These are phyloP conservation scores for Trichoplusia ni DNA, from an alignment of 1,140 invertebrate species.

Conservation along the genomic window DNA sequence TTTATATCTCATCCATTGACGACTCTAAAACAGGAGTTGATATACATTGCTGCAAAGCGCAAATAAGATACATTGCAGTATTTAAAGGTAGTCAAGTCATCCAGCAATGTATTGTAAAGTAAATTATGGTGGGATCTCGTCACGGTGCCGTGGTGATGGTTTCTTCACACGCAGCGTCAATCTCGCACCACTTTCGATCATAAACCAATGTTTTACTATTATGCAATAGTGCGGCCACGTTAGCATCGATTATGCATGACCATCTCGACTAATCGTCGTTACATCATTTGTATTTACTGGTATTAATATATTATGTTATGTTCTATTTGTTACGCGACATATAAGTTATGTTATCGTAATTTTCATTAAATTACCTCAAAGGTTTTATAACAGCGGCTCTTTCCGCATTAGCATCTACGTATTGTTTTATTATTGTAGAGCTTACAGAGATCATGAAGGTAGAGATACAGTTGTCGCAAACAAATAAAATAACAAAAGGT, in stretches of 20 bases:
- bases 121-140: not conserved
- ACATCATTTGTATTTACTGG: conserved; percentile 11
- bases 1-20: too few relatives aligned
- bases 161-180: not conserved
- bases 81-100: too few relatives aligned
- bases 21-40: too few relatives aligned
- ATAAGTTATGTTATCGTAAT: not conserved
- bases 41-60: too few relatives aligned
- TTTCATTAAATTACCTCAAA: not conserved
- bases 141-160: not conserved
- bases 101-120: too few relatives aligned
- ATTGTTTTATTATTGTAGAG: too few relatives aligned
- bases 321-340: not conserved
- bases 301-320: conserved; percentile 1
- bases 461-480: too few relatives aligned
- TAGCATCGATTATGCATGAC: conserved; percentile 24
- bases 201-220: conserved; percentile 22
- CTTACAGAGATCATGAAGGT: too few relatives aligned
- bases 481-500: too few relatives aligned
- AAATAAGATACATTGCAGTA: too few relatives aligned
- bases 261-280: conserved; percentile 15
- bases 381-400: too few relatives aligned
- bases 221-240: conserved; percentile 12
- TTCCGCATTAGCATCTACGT: too few relatives aligned
- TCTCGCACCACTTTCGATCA: conserved; percentile 19